These are phyloP conservation scores for Streblospio benedicti DNA, from an alignment of 1,140 invertebrate genomes.

Conservation along the genomic window DNA sequence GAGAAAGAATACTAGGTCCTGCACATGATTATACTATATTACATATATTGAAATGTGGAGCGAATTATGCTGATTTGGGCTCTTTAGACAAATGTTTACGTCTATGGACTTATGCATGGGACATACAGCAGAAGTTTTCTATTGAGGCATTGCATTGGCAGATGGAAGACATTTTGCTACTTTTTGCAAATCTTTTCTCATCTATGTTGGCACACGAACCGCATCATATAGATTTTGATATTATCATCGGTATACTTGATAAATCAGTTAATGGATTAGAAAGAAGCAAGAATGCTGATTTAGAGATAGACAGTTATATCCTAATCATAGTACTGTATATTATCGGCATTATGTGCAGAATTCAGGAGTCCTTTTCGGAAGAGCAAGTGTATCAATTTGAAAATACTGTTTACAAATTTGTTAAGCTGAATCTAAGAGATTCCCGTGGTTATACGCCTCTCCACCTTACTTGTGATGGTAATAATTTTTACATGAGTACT, in stretches of 20 bases:
- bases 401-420: conserved; percentile 55
- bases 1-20: conserved; percentile 86
- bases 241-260: conserved; percentile 69
- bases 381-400: conserved; percentile 51
- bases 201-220: conserved; percentile 69
- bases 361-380: conserved; percentile 45
- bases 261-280: conserved; percentile 40
- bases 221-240: conserved; percentile 61
- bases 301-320: conserved; percentile 53
- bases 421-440: conserved; percentile 67
- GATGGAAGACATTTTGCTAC: conserved; percentile 84
- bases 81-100: conserved; percentile 84
- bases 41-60: conserved; percentile 85
- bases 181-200: conserved; percentile 88
- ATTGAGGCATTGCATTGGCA: conserved; percentile 87
- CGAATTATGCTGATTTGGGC: conserved; percentile 83
- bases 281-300: conserved; percentile 19
- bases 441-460: too few relatives aligned
- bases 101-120: conserved; percentile 91
- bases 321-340: conserved; percentile 75
- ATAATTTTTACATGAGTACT: too few relatives aligned
- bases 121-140: conserved; percentile 81
- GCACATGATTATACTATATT: conserved; percentile 93
- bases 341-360: conserved; percentile 53
- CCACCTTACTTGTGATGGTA: too few relatives aligned